Evolutionary conservation across 2,113 vertebrate genomes (phyloP).

Genomic region (Hemicordylus capensis): DNA sequence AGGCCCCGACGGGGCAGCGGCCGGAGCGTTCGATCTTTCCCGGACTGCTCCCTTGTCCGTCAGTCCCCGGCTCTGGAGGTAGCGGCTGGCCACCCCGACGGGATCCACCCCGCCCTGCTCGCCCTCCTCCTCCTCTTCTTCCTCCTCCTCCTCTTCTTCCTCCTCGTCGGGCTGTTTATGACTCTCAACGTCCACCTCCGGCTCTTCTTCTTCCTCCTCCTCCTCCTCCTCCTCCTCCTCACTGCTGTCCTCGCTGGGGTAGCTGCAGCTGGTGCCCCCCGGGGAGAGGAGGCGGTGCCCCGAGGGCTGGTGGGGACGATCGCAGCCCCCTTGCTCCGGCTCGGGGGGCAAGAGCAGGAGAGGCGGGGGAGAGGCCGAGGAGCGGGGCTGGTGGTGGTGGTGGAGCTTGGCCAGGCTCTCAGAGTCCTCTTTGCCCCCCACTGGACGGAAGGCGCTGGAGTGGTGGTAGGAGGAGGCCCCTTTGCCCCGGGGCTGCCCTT

Average conservation of each 20-base stretch:
- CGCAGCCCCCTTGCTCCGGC: slow-evolving; percentile 49
- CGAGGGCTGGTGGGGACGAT: slow-evolving; percentile 49
- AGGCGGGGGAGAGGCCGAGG: slow-evolving; percentile 29
- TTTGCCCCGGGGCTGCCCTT: slow-evolving; percentile 49
- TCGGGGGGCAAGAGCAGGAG: slow-evolving; percentile 57
- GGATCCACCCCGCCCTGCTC: slow-evolving; percentile 78
- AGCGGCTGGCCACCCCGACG: slow-evolving; percentile 49
- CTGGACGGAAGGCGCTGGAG: slow-evolving; percentile 88
- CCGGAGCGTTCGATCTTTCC: slow-evolving; percentile 66
- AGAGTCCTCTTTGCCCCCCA: slow-evolving; percentile 85
- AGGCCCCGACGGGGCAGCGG: slow-evolving; percentile 33
- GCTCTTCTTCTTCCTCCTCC: slow-evolving; percentile 85
- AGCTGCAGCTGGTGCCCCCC: slow-evolving; percentile 87
- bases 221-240: slow-evolving; percentile 84
- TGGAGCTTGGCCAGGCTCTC: slow-evolving; percentile 94
- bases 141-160: slow-evolving; percentile 61
- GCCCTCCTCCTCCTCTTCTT: slow-evolving; percentile 68
- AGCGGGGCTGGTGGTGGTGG: slow-evolving; percentile 46
- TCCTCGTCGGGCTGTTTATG: slow-evolving; percentile 87
- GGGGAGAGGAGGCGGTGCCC: slow-evolving; percentile 77
- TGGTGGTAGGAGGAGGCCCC: slow-evolving; percentile 81
- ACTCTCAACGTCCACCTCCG: slow-evolving; percentile 92
- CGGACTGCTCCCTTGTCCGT: slow-evolving; percentile 75
- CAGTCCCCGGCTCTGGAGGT: slow-evolving; percentile 74
- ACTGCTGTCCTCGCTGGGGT: slow-evolving; percentile 87